phyloP scores from a whole-genome alignment of 1,140 invertebrate genomes.

The Caenorhabditis tropicalis region DNA sequence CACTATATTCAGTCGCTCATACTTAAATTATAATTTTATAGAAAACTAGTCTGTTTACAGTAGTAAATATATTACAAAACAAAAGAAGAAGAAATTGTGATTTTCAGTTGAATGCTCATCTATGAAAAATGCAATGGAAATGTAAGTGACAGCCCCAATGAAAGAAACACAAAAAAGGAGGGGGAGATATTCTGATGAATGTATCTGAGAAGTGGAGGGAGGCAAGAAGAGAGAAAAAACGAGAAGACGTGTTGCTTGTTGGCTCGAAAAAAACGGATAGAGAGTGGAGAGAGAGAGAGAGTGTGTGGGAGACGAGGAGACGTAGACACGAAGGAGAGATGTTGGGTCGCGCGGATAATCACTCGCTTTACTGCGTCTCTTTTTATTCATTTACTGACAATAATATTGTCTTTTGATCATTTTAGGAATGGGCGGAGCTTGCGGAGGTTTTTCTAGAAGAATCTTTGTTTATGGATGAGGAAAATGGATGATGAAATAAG shows the following conservation, averaged over 20 bases:
- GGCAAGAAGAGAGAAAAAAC: not conserved
- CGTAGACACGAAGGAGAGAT: not conserved
- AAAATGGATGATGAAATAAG: too few species aligned
- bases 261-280: not conserved
- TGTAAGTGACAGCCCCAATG: not conserved
- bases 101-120: too few species aligned
- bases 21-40: too few species aligned
- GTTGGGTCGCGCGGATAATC: conserved; percentile 15
- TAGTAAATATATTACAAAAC: too few species aligned
- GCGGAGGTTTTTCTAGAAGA: too few species aligned
- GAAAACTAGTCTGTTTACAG: too few species aligned
- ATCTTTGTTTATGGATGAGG: too few species aligned
- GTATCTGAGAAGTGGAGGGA: not conserved
- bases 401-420: too few species aligned
- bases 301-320: not conserved
- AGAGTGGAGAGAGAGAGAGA: not conserved
- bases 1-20: too few species aligned
- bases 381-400: not conserved
- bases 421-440: too few species aligned
- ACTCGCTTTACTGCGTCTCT: not conserved
- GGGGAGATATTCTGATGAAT: conserved; percentile 30
- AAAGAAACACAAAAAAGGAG: not conserved
- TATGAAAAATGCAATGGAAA: not conserved
- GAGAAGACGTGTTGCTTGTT: conserved; percentile 39
- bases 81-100: too few species aligned